A percentile compares a stretch with the other conserved stretches of the same genome.
Evolutionary conservation across 2,888 invertebrate species (phyloP).

Genomic region (Myathropa florea): DNA sequence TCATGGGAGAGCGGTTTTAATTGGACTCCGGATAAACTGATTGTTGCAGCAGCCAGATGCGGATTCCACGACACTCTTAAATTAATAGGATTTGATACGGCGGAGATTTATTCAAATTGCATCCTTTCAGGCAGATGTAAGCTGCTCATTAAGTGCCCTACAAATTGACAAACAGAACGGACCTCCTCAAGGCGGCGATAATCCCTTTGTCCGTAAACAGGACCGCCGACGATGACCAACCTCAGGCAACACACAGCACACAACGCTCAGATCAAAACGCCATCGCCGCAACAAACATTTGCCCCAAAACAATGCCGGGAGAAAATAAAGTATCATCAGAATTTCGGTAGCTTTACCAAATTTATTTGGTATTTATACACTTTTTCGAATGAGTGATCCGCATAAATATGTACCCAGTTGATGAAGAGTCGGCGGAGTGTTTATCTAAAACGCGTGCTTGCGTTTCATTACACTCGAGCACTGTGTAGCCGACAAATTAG

Average conservation of each 20-base stretch:
- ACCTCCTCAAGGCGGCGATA: constrained; percentile 7
- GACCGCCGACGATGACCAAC: neutral
- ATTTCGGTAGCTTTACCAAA: constrained; percentile 37
- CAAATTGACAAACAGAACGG: constrained; percentile 29
- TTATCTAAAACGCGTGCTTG: constrained; percentile 75
- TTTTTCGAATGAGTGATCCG: constrained; percentile 78
- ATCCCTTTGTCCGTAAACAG: constrained; percentile 11
- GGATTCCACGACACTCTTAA: constrained; percentile 28
- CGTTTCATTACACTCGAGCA: constrained; percentile 73
- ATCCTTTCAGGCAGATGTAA: constrained; percentile 44
- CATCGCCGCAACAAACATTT: constrained; percentile 36
- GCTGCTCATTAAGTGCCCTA: constrained; percentile 37
- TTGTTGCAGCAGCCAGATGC: constrained; percentile 49
- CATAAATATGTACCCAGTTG: constrained; percentile 76
- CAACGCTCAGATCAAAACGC: constrained; percentile 31
- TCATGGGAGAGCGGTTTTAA: constrained; percentile 63
- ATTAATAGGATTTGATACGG: constrained; percentile 45
- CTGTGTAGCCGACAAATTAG: constrained; percentile 64
- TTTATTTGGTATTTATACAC: constrained; percentile 75
- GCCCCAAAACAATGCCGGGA: neutral
- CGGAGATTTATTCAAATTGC: constrained; percentile 46
- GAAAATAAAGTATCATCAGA: neutral
- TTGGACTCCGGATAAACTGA: constrained; percentile 36
- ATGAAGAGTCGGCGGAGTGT: constrained; percentile 16
- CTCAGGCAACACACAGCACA: neutral